Evolutionary conservation across 53 echinoderm and acorn worm genomes (phyloP).

Genomic region (Arbacia lixula): DNA sequence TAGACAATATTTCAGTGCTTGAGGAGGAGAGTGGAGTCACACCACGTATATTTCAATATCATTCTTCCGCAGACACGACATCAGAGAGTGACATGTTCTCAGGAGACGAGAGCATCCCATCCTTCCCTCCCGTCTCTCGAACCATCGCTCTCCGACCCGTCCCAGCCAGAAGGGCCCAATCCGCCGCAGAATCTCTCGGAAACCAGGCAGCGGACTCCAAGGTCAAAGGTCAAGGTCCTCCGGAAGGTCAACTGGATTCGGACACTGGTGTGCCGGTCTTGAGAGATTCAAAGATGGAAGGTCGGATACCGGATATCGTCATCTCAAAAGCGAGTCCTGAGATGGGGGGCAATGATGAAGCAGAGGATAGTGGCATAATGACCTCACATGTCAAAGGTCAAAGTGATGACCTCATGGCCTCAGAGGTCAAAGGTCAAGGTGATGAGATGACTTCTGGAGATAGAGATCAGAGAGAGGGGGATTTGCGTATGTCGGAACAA

Average conservation of each 20-base stretch:
- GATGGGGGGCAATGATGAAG: background rate
- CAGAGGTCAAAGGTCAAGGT: background rate
- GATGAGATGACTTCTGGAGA: too few relatives aligned
- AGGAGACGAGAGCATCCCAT: slow-evolving; percentile 62
- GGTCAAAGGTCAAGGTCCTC: too few relatives aligned
- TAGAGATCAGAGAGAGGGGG: too few relatives aligned
- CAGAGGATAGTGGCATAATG: background rate
- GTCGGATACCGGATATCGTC: slow-evolving; percentile 11
- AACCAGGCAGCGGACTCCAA: slow-evolving; percentile 16
- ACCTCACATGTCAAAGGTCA: background rate
- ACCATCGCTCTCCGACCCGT: slow-evolving; percentile 30
- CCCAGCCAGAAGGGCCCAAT: slow-evolving; percentile 36
- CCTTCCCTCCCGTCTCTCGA: background rate
- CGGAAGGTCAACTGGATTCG: too few relatives aligned
- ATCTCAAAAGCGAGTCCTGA: slow-evolving; percentile 32
- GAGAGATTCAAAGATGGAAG: too few relatives aligned
- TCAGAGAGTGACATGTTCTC: slow-evolving; percentile 80
- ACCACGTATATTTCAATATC: background rate
- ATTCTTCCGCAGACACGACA: slow-evolving; percentile 63
- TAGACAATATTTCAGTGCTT: too few relatives aligned
- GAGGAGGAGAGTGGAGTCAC: background rate
- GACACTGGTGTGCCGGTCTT: too few relatives aligned
- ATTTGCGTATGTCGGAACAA: too few relatives aligned
- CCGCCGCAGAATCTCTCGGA: slow-evolving; percentile 24
- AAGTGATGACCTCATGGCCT: background rate